Conservation (phyloP, 2,888 invertebrate genomes). For the Euproctis similis region DNA sequence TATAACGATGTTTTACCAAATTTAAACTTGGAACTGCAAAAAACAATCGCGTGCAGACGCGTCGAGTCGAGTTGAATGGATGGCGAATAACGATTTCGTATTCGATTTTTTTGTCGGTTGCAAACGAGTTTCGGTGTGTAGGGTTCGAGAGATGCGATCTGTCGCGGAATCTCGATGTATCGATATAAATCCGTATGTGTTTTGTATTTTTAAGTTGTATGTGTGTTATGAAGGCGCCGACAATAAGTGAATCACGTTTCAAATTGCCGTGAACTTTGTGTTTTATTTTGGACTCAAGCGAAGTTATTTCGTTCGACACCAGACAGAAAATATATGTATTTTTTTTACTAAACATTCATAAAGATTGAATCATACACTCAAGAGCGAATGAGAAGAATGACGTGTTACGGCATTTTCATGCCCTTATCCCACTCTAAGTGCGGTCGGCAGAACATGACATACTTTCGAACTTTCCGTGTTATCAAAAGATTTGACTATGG, state of each 20-base stretch:
- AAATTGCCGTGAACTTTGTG: constrained; percentile 14
- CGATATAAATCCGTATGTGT: constrained; percentile 36
- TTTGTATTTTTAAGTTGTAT: constrained; percentile 36
- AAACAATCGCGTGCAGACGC: constrained; percentile 30
- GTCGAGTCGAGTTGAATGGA: constrained; percentile 44
- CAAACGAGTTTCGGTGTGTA: constrained; percentile 42
- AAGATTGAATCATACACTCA: too few relatives aligned
- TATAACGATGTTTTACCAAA: constrained; percentile 32
- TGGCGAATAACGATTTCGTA: constrained; percentile 37
- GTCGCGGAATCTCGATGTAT: constrained; percentile 38
- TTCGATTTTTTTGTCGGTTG: constrained; percentile 38
- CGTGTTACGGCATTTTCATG: too few relatives aligned
- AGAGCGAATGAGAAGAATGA: too few relatives aligned
- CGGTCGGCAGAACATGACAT: too few relatives aligned
- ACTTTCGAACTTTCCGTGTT: too few relatives aligned
- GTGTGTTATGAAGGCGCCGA: constrained; percentile 22
- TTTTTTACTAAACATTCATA: neutral
- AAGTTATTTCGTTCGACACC: constrained; percentile 21
- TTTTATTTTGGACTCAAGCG: constrained; percentile 18
- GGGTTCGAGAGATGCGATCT: constrained; percentile 35
- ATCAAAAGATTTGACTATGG: too few relatives aligned
- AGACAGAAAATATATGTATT: constrained; percentile 3
- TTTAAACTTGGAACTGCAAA: constrained; percentile 27
- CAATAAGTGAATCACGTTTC: constrained; percentile 29
- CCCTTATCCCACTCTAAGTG: too few relatives aligned